Base-by-base conservation (phyloP, 2,113 vertebrate species). In the Gobiocypris rarus region DNA sequence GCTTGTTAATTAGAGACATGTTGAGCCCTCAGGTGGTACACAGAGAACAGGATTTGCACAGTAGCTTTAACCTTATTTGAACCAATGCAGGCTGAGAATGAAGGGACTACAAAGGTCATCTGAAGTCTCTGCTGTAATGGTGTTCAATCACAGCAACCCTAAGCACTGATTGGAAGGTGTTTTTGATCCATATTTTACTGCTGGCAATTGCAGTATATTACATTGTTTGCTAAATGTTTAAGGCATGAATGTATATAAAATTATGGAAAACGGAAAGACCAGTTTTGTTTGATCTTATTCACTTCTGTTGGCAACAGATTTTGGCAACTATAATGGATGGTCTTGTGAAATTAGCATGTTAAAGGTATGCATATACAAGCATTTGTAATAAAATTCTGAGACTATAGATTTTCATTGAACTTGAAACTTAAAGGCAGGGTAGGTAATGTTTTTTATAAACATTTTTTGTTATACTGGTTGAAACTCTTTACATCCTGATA, bases 1-100 rank as follows among this genome's bases (percentile, higher is more conserved):
- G 83, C 84, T 73, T 61, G 50, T 76, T 83, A 63, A 87, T 75
- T 85, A 84, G 81, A 84, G 58, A n/a, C n/a, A 26, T 52, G 81
- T 17, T 19, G 61, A 58, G 48, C 63, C 52, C 76, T 82, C 31
- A 10, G 83, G 67, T 59, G 74, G 43, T 38, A 71, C 14, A 56
- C 17, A 2, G 41, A 73, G n/a, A 79, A 15, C n/a, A 67, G n/a
- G 43, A 45, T 58, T 34, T 69, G 65, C 28, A 59, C 65, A 63
- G 75, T 38, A 82, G 86, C 78, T 69, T 41, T 84, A 74, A 82
- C 83, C 78, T 61, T 74, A n/a, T 59, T 67, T 85, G 73, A 86
- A 85, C 28, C 28, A 69, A 31, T 31, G 19, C 13, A 11, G 13
- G 43, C 17, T 24, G n/a, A 74, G 67, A 75, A 52, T 17, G 9